Evolutionary conservation across 2,797 vertebrate genomes (phyloP).

Genomic region (Oceanodroma leucorhoa): DNA sequence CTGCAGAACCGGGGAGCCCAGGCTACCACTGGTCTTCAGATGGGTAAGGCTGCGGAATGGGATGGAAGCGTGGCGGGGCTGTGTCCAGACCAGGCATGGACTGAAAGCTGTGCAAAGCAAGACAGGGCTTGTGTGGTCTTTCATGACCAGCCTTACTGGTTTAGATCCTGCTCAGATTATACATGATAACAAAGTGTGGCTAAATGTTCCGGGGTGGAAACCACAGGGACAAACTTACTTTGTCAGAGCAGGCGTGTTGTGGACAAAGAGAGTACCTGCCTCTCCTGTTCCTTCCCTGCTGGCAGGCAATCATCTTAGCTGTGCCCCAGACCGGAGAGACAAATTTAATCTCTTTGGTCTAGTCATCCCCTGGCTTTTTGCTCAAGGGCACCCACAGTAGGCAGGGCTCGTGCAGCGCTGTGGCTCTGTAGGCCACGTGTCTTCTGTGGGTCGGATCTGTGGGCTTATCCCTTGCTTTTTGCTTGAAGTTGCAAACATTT

Average conservation of each 20-base stretch:
- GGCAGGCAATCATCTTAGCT: neutral
- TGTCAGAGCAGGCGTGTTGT: neutral
- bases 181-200: neutral
- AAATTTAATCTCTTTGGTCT: neutral
- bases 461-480: neutral
- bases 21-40: constrained; percentile 95
- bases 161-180: neutral
- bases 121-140: neutral
- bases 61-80: accelerated
- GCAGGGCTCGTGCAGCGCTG: neutral
- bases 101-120: neutral
- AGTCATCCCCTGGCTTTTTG: neutral
- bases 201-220: neutral
- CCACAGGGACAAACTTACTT: neutral
- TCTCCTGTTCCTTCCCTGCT: neutral
- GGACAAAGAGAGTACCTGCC: neutral
- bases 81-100: neutral
- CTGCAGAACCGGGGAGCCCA: constrained; percentile 71
- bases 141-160: neutral
- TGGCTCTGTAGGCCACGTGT: neutral
- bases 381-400: accelerated
- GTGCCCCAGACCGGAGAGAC: neutral
- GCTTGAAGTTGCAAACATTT: neutral
- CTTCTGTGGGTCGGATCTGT: neutral
- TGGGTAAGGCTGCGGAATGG: constrained; percentile 79